phyloP scores from a whole-genome alignment of 1,140 invertebrate genomes.

The Euwallacea similis region DNA sequence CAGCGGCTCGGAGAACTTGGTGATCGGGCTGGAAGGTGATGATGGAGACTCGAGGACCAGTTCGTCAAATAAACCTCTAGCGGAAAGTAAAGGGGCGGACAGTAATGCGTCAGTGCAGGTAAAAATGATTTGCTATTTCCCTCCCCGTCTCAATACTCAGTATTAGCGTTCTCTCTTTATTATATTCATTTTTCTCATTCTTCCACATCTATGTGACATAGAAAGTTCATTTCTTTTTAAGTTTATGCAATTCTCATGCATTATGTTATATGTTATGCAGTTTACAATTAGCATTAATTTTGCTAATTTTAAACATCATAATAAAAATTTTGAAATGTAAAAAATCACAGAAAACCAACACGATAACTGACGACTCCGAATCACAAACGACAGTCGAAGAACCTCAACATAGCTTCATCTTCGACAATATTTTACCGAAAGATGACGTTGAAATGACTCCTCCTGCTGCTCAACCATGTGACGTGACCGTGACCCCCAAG shows the following conservation, averaged over 20 bases:
- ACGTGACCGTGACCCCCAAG: conserved; percentile 11
- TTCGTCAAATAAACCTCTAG: conserved; percentile 42
- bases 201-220: too few relatives aligned
- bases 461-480: conserved; percentile 28
- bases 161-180: too few relatives aligned
- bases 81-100: conserved; percentile 44
- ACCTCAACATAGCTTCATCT: conserved; percentile 47
- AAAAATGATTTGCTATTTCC: not conserved
- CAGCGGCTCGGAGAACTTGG: conserved; percentile 71
- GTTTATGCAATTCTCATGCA: too few relatives aligned
- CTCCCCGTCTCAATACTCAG: too few relatives aligned
- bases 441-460: conserved; percentile 34
- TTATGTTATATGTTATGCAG: not conserved
- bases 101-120: conserved; percentile 42
- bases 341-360: conserved; percentile 19
- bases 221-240: too few relatives aligned
- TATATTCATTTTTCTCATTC: too few relatives aligned
- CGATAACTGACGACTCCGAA: conserved; percentile 44
- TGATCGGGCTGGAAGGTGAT: conserved; percentile 56
- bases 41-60: conserved; percentile 51
- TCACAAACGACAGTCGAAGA: conserved; percentile 37
- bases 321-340: not conserved
- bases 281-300: not conserved
- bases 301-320: not conserved
- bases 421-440: conserved; percentile 45